Evolutionary conservation across 2,888 invertebrate genomes (phyloP).

Genomic region (Melanophora roralis): DNA sequence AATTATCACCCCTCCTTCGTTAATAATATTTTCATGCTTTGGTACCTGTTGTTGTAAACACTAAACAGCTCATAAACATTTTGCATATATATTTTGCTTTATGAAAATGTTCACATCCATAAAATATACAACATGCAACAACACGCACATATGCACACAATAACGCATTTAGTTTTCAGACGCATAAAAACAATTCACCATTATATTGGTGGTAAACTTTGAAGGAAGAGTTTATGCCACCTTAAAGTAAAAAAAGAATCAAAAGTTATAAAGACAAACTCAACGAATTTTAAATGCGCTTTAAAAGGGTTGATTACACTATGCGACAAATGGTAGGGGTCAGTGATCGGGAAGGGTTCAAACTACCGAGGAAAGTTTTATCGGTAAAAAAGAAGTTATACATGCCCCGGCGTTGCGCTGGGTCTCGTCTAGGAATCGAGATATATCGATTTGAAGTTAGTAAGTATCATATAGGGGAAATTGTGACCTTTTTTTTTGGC

Average conservation of each 20-base stretch:
- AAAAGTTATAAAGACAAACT: background rate
- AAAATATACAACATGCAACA: conserved; percentile 29
- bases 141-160: background rate
- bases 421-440: too few species aligned
- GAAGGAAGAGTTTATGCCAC: conserved; percentile 10
- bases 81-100: conserved; percentile 49
- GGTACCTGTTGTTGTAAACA: conserved; percentile 50
- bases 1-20: conserved; percentile 24
- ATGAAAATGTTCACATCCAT: conserved; percentile 52
- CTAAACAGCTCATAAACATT: conserved; percentile 48
- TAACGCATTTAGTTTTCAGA: background rate
- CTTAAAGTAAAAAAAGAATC: background rate
- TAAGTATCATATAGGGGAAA: too few species aligned
- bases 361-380: too few species aligned
- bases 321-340: too few species aligned
- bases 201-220: conserved; percentile 7
- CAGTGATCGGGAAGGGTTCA: too few species aligned
- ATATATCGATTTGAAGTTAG: too few species aligned
- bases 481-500: too few species aligned
- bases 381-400: too few species aligned
- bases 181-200: conserved; percentile 16
- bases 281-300: background rate
- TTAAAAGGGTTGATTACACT: too few species aligned
- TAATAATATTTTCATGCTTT: conserved; percentile 10
- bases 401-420: too few species aligned